These are phyloP conservation scores for Cassiopea xamachana DNA, from an alignment of 30 jellyfish, hydroid and myxozoan genomes.

Conservation along the genomic window DNA sequence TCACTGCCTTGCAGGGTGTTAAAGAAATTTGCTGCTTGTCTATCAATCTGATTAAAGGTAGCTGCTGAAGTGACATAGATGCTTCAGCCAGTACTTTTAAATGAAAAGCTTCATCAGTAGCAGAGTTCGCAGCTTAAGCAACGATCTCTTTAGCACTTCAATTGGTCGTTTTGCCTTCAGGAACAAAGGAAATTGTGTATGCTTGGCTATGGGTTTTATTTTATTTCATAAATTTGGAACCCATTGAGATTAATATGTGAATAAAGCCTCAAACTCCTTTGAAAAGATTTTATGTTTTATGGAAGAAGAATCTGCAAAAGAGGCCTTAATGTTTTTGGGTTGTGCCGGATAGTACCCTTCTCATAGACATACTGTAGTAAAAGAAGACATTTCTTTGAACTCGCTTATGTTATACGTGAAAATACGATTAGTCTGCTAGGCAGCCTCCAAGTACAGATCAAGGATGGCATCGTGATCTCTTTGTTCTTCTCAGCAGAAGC, in stretches of 20 bases:
- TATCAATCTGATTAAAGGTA: neutral
- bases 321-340: constrained; percentile 60
- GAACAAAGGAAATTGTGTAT: constrained; percentile 49
- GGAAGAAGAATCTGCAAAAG: constrained; percentile 69
- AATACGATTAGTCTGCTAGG: neutral
- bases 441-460: neutral
- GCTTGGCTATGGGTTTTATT: constrained; percentile 45
- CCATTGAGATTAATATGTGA: constrained; percentile 46
- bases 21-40: neutral
- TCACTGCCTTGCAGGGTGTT: constrained; percentile 43
- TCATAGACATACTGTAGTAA: constrained; percentile 45
- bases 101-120: constrained; percentile 9
- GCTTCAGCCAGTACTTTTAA: neutral
- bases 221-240: constrained; percentile 35
- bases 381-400: constrained; percentile 8
- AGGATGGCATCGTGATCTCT: neutral
- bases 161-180: neutral
- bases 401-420: neutral
- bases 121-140: constrained; percentile 33
- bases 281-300: constrained; percentile 44
- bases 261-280: constrained; percentile 36
- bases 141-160: constrained; percentile 31
- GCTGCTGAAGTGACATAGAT: neutral
- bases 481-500: neutral
- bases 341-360: constrained; percentile 33